Conservation (phyloP, 2,888 invertebrate species). For the Cheilosia impressa region DNA sequence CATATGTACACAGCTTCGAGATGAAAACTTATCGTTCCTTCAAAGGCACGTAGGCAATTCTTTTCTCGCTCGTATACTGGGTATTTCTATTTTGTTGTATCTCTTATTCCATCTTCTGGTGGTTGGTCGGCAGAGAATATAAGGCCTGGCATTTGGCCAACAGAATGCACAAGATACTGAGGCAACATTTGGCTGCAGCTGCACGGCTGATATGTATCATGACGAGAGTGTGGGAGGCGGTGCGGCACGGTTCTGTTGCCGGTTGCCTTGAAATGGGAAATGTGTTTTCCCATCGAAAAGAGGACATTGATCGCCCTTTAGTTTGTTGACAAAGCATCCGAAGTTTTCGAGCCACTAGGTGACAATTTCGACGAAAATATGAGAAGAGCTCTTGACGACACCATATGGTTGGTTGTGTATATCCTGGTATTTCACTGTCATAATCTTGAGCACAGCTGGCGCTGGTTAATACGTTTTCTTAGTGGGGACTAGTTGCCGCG, state of each 20-base stretch:
- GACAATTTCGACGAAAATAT: slow-evolving; percentile 64
- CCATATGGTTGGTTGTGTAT: background rate
- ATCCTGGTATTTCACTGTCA: background rate
- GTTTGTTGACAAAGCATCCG: slow-evolving; percentile 70
- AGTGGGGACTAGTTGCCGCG: slow-evolving; percentile 5
- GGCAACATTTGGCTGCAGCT: slow-evolving; percentile 63
- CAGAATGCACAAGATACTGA: slow-evolving; percentile 60
- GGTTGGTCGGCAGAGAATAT: slow-evolving; percentile 50
- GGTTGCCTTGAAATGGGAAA: slow-evolving; percentile 69
- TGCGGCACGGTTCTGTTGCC: slow-evolving; percentile 29
- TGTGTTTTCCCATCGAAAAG: slow-evolving; percentile 49
- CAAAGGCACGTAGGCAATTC: slow-evolving; percentile 73
- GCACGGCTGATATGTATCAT: slow-evolving; percentile 48
- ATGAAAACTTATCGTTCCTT: slow-evolving; percentile 65
- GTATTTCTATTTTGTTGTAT: slow-evolving; percentile 36
- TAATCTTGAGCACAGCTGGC: slow-evolving; percentile 45
- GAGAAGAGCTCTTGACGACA: slow-evolving; percentile 41
- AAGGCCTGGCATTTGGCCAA: slow-evolving; percentile 61
- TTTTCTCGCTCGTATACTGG: slow-evolving; percentile 20
- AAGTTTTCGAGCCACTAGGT: slow-evolving; percentile 68
- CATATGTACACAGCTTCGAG: slow-evolving; percentile 31
- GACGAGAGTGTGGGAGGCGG: background rate
- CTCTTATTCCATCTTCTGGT: slow-evolving; percentile 47
- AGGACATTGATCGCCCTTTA: slow-evolving; percentile 72
- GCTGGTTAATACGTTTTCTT: slow-evolving; percentile 16